Evolutionary conservation across 2,888 invertebrate genomes (phyloP), one percentile per base, ranked within the genome.

Genomic region (Luperina nickerlii): DNA sequence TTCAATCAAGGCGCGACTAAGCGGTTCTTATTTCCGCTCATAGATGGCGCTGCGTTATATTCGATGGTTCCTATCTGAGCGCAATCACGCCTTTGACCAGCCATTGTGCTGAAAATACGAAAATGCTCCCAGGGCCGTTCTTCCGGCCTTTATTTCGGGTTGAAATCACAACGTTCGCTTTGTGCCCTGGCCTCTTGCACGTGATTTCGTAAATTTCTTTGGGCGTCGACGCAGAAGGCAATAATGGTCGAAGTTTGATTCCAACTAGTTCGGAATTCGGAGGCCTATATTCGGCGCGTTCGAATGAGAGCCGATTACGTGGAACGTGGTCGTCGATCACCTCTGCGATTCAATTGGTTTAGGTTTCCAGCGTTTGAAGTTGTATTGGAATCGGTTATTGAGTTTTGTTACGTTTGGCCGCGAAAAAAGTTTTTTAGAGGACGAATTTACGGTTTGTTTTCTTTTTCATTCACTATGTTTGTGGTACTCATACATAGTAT

Each of bases 11-110:
- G 90, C 88, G 87, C 86, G 91, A 91, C 93, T 94, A 95, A 96
- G 95, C 94, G 95, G 92, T 96, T 92, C 94, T 92, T 90, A 95
- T 96, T 96, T 96, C 96, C 96, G 93, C 89, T 88, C 90, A 91
- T 92, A 96, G 96, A 96, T 96, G 96, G 95, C 95, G 94, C 88
- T 93, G 92, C 87, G 86, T 88, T 84, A 92, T 90, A 89, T 88
- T 87, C 89, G 74, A 86, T 82, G 85, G 85, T 94, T 92, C 91
- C 90, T 88, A 90, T 93, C 93, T 90, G 87, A 88, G 91, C 88
- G 91, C 94, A 95, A 96, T 96, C 94, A 94, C 88, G 89, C 91
- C 91, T 92, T 92, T 93, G 94, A 91, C 91, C 90, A 79, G 71
- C 83, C 81, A 92, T 93, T 94, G 94, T 92, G 87, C 88, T 87